phyloP scores from a whole-genome alignment of 2,113 vertebrate genomes.

The Scomber colias region DNA sequence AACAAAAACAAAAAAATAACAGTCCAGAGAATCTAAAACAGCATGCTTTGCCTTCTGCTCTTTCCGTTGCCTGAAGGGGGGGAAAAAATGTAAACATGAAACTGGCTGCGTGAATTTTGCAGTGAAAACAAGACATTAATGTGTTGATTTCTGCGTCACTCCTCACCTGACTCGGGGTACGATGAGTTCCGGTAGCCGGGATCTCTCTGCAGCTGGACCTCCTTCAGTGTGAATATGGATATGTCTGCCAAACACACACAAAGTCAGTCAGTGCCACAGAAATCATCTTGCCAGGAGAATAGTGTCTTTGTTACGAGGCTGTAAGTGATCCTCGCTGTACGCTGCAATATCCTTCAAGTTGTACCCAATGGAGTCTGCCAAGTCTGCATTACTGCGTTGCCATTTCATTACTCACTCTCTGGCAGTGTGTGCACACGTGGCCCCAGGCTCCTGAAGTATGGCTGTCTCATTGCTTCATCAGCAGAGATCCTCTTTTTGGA shows the following conservation, averaged over 20 bases:
- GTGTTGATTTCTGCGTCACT: neutral
- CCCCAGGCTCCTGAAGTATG: constrained; percentile 95
- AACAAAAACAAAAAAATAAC: constrained; percentile 32
- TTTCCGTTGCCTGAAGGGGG: constrained; percentile 90
- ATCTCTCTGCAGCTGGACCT: constrained; percentile 95
- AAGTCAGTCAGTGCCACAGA: constrained; percentile 44
- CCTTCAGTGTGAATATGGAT: constrained; percentile 97
- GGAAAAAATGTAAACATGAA: neutral
- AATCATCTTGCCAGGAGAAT: constrained; percentile 46
- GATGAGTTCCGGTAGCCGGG: constrained; percentile 96
- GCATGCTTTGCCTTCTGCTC: constrained; percentile 98
- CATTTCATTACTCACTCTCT: constrained; percentile 91
- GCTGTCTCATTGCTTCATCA: constrained; percentile 94
- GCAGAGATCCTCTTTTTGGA: constrained; percentile 95
- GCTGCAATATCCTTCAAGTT: constrained; percentile 51
- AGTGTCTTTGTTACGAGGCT: constrained; percentile 49
- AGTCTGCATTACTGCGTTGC: constrained; percentile 60
- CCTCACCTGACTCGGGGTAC: constrained; percentile 93
- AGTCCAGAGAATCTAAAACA: constrained; percentile 87
- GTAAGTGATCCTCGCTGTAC: constrained; percentile 50
- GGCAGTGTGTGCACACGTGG: constrained; percentile 90
- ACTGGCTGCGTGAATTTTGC: neutral
- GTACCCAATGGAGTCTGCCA: constrained; percentile 47
- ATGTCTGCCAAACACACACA: constrained; percentile 84
- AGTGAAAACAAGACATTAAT: no score